Base-by-base conservation (phyloP, 2,113 vertebrate species). In the Microtus pennsylvanicus region DNA sequence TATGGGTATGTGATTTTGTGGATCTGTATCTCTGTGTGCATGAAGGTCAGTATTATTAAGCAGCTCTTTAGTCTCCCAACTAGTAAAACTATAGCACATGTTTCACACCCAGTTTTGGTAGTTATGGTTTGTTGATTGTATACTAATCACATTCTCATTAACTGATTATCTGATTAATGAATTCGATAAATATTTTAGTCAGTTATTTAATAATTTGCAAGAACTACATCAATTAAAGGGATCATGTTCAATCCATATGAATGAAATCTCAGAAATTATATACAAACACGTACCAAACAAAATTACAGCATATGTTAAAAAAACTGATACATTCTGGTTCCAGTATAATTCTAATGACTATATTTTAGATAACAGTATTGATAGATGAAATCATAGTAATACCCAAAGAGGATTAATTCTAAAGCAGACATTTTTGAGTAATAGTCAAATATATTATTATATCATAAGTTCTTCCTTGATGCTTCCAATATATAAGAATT, bases 1-100 rank as follows among this genome's bases (percentile, higher is more conserved):
- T 50, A 2, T 12, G 0, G 52, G 0, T 78, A 9, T 33, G 4
- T 75, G 45, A 21, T 3, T 38, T 3, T 72, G 70, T 72, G 35
- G 5, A 11, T 24, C 3, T 24, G 22, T 21, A 1, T 35, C 0
- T 80, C 17, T 80, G 9, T 50, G 1, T 50, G 17, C 35, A 28
- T 42, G 35, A n/a, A 19, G 6, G 3, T 6, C 0, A 13, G 5
- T 69, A 5, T 69, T 80, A 33, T 55, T 80, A 81, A 1, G 19
- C 22, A 24, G 10, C 24, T 5, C 3, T 33, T 24, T 17, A 52
- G 19, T 7, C 19, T 87, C 42, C 17, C 8, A 21, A 35, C 45
- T 35, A 6, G 2, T 86, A 9, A 22, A 1, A 47, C 17, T 65
- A 42, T 13, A 50, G 19, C 5, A 52, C 3, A 47, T 14, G 33